Evolutionary conservation across 2,888 invertebrate species (phyloP).

Genomic region (Zelleria hepariella): DNA sequence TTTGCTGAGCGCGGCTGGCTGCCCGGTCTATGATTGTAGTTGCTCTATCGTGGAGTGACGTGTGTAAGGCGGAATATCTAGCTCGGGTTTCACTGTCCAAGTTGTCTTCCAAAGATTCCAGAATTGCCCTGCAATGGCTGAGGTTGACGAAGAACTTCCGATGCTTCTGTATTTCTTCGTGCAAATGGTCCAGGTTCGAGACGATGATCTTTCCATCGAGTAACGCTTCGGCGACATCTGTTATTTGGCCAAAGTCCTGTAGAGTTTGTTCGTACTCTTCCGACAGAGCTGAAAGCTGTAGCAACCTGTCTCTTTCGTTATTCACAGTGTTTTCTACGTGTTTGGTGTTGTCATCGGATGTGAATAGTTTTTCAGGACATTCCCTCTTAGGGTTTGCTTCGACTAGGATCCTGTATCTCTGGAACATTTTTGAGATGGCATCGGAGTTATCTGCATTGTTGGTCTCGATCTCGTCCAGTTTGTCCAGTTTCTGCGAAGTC

Average conservation of each 20-base stretch:
- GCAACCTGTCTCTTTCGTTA: conserved; percentile 80
- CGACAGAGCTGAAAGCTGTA: conserved; percentile 81
- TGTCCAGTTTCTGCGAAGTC: conserved; percentile 76
- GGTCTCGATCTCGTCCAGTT: conserved; percentile 79
- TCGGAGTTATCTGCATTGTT: conserved; percentile 75
- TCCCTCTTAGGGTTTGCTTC: conserved; percentile 79
- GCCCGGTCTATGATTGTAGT: conserved; percentile 84
- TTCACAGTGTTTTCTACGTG: conserved; percentile 79
- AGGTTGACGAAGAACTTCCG: conserved; percentile 90
- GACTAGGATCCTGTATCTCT: conserved; percentile 74
- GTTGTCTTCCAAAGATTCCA: conserved; percentile 88
- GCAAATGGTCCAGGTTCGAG: conserved; percentile 82
- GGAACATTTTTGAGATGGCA: conserved; percentile 74
- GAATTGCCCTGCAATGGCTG: conserved; percentile 87
- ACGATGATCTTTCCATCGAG: conserved; percentile 84
- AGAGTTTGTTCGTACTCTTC: conserved; percentile 92
- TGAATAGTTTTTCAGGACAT: conserved; percentile 77
- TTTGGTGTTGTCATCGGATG: conserved; percentile 76
- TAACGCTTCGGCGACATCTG: conserved; percentile 85
- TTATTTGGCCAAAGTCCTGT: conserved; percentile 88
- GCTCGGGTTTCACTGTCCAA: conserved; percentile 84
- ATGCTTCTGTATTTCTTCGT: conserved; percentile 91
- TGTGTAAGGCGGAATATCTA: conserved; percentile 80
- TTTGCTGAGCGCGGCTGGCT: conserved; percentile 83
- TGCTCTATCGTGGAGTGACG: conserved; percentile 82